Percentiles rank a stretch among this genome's conserved stretches.
phyloP scores from a whole-genome alignment of 2,797 vertebrate species.

The Anguilla megastoma region DNA sequence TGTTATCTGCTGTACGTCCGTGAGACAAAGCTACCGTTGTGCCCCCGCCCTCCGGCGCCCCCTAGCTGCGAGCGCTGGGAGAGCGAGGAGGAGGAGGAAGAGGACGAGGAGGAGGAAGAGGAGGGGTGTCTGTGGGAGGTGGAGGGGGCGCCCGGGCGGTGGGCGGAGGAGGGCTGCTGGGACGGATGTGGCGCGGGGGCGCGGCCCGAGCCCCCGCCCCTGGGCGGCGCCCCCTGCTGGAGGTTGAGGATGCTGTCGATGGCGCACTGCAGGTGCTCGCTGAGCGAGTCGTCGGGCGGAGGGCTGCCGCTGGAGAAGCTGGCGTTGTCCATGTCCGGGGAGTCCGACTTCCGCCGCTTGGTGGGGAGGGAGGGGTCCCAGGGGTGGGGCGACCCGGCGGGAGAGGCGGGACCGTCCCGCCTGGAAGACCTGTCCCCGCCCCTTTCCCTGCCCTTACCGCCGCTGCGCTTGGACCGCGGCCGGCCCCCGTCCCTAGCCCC shows the following conservation, averaged over 20 bases:
- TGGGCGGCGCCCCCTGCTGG: conserved; percentile 77
- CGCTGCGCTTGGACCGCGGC: conserved; percentile 61
- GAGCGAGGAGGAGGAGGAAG: conserved; percentile 67
- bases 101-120: conserved; percentile 62
- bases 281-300: conserved; percentile 84
- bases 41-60: conserved; percentile 68
- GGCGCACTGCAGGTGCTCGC: conserved; percentile 92
- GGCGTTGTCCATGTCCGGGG: conserved; percentile 90
- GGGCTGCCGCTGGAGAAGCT: conserved; percentile 95
- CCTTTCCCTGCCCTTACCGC: conserved; percentile 68
- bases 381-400: conserved; percentile 66
- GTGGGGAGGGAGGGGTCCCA: conserved; percentile 83
- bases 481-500: conserved; percentile 52
- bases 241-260: conserved; percentile 97
- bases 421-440: conserved; percentile 62
- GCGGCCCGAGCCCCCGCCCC: conserved; percentile 59
- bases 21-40: conserved; percentile 87
- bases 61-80: conserved; percentile 79
- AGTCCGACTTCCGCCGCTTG: conserved; percentile 87
- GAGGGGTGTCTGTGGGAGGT: conserved; percentile 68
- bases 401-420: conserved; percentile 76
- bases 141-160: conserved; percentile 64
- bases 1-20: conserved; percentile 97
- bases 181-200: conserved; percentile 60
- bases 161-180: conserved; percentile 65